These are phyloP conservation scores for Hoplodrina blanda DNA, from an alignment of 2,888 invertebrate species.

Conservation along the genomic window DNA sequence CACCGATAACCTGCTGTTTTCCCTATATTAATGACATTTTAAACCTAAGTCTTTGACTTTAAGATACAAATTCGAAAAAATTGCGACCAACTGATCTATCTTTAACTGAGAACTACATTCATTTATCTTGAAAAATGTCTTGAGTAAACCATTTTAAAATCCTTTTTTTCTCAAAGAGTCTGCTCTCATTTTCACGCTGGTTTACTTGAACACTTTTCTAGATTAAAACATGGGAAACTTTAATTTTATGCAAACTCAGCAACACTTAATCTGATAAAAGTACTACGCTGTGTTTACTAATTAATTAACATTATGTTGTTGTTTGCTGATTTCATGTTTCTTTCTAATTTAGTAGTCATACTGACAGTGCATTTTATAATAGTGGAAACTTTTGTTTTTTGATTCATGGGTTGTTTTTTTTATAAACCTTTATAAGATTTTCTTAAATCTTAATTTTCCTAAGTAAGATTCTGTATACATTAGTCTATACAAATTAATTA, in stretches of 20 bases:
- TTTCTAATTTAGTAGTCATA: neutral
- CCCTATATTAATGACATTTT: neutral
- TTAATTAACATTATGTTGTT: conserved; percentile 3
- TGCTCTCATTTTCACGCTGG: neutral
- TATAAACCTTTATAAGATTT: too few relatives aligned
- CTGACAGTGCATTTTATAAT: too few relatives aligned
- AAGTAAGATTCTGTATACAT: too few relatives aligned
- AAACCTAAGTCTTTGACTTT: too few relatives aligned
- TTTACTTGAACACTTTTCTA: conserved; percentile 33
- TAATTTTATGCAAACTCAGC: conserved; percentile 21
- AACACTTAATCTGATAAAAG: conserved; percentile 37
- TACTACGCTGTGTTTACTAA: conserved; percentile 16
- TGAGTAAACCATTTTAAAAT: neutral
- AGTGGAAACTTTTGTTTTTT: neutral
- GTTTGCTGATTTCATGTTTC: neutral
- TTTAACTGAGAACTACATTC: neutral
- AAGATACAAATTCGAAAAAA: neutral
- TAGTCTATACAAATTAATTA: too few relatives aligned
- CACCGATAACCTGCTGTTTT: neutral
- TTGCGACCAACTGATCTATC: too few relatives aligned
- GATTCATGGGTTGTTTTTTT: too few relatives aligned
- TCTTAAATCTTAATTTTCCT: too few relatives aligned
- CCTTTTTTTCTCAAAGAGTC: neutral
- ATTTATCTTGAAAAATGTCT: neutral
- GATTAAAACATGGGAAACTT: conserved; percentile 45